Percentiles rank a stretch among this genome's conserved stretches.
phyloP scores from a whole-genome alignment of 2,888 invertebrate genomes.

The Cotesia congregata region DNA sequence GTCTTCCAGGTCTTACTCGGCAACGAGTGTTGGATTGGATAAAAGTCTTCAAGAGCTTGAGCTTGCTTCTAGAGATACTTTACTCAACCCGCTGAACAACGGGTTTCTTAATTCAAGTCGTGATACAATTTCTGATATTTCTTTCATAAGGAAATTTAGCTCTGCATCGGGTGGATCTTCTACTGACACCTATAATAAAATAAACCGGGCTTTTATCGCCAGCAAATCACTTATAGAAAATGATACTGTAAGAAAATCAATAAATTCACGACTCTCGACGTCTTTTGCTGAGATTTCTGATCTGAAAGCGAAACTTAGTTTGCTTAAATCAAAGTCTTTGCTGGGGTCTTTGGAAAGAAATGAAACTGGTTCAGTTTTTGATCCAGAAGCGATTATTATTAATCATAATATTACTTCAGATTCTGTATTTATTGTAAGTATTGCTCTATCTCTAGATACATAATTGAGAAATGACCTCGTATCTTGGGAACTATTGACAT shows the following conservation, averaged over 20 bases:
- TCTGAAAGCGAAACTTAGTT: constrained; percentile 6
- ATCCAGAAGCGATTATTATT: constrained; percentile 37
- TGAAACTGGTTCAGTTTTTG: neutral
- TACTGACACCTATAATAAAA: neutral
- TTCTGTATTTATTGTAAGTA: constrained; percentile 60
- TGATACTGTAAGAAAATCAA: neutral
- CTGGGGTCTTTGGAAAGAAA: neutral
- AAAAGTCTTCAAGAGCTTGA: neutral
- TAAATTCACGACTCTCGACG: neutral
- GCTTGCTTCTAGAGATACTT: neutral
- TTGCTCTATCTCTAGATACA: neutral
- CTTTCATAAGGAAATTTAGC: neutral
- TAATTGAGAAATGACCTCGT: too few species aligned
- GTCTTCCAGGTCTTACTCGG: constrained; percentile 48
- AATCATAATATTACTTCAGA: constrained; percentile 54
- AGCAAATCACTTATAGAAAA: neutral
- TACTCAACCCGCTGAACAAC: neutral
- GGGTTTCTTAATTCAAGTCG: neutral
- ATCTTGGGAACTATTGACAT: too few species aligned
- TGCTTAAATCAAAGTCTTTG: constrained; percentile 23
- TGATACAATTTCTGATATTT: neutral
- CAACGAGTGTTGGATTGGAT: constrained; percentile 41
- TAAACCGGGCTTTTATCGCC: neutral
- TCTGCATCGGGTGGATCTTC: neutral
- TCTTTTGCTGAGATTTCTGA: neutral